Evolutionary conservation across 1,140 invertebrate genomes (phyloP), one percentile per base, ranked within the genome.

Genomic region (Zaprionus ornatus): DNA sequence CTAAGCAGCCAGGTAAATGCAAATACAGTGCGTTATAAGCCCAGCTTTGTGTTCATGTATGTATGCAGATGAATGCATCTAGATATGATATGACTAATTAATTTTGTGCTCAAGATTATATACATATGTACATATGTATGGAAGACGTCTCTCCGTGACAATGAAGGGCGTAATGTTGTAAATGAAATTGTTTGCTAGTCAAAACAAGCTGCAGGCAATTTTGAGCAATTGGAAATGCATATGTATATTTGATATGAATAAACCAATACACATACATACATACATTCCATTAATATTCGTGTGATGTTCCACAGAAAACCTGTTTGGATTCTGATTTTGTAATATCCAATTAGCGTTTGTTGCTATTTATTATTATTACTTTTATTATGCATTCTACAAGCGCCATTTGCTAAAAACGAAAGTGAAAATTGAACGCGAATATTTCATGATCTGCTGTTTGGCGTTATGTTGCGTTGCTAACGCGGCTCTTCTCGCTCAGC

Each of bases 351-450:
- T 7, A 19, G 15, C 4, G 35, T 45, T 29, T 57, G 15, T n/a
- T 7, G 6, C 17, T 42, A n/a, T 17, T 45, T 45, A 45, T 45
- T 17, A 17, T 62, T 42, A 25, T n/a, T 35, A 13, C n/a, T 17
- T 27, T 42, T 59, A 45, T 61, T 68, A 54, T 73, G 48, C n/a
- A 61, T 67, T 21, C 57, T 45, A 15, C 29, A 50, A 55, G 71
- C 60, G 32, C 32, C 21, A 55, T 74, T 62, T 55, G 32, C 35
- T 29, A 77, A 88, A 45, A 88, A 67, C 56, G 85, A 88, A 88
- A 90, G 85, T 88, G 85, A 88, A 88, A 88, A 88, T 85, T 82
- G 75, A 79, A 79, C 79, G 90, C 52, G 78, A 88, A 87, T 71
- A 83, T 84, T 72, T 73, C 84, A 77, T 88, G 80, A 84, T 83